Conservation (phyloP, 2,113 vertebrate genomes). For the Bucco capensis region DNA sequence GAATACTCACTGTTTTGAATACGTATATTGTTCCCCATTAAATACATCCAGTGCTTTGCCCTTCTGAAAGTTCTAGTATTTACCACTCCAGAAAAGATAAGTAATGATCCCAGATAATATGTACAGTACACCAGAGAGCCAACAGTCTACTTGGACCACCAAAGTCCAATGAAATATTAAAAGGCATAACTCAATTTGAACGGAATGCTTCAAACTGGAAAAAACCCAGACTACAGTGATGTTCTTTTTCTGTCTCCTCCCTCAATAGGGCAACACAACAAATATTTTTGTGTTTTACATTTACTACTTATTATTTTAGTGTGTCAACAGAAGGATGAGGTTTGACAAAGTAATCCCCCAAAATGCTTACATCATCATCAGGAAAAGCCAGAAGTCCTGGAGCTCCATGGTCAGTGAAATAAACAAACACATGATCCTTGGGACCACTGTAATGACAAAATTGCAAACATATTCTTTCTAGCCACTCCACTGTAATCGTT, state of each 20-base stretch:
- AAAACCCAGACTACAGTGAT: background rate
- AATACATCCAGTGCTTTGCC: background rate
- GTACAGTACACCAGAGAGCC: background rate
- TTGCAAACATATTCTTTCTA: background rate
- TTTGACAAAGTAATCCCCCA: background rate
- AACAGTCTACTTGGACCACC: background rate
- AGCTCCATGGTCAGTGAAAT: constrained; percentile 93
- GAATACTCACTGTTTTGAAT: background rate
- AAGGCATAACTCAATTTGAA: background rate
- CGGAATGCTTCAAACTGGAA: background rate
- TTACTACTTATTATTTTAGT: background rate
- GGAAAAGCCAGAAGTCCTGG: constrained; percentile 91
- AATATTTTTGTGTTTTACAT: background rate
- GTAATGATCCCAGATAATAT: background rate
- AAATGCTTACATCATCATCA: constrained; percentile 81
- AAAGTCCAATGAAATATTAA: background rate
- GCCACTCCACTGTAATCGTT: background rate
- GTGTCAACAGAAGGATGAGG: background rate
- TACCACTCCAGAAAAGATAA: background rate
- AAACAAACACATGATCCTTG: constrained; percentile 90
- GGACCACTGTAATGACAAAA: constrained; percentile 82
- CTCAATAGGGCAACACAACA: background rate
- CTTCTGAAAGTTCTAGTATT: background rate
- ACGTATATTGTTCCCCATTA: background rate
- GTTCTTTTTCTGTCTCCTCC: background rate